Percentiles rank a stretch among this genome's conserved stretches.
These are phyloP conservation scores for Ceratotherium simum DNA, from an alignment of 2,113 vertebrate genomes.

Conservation along the genomic window DNA sequence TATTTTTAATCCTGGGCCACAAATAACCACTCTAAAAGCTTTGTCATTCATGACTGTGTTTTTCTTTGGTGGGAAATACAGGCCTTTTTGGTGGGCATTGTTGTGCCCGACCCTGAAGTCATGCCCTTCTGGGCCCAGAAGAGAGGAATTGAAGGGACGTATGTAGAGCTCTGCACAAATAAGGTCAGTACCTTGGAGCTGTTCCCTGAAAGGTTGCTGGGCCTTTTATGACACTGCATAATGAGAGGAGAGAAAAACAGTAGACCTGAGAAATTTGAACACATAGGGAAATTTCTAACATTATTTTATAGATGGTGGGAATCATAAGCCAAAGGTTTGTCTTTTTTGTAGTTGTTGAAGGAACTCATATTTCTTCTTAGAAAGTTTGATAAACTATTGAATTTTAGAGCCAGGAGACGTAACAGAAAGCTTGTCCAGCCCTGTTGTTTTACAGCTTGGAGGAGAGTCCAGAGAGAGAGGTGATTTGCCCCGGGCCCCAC, in stretches of 20 bases:
- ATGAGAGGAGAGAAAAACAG: not conserved
- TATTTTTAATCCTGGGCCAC: slow-evolving; percentile 51
- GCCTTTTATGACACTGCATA: not conserved
- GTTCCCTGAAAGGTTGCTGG: not conserved
- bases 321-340: not conserved
- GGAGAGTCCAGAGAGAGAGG: not conserved
- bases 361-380: not conserved
- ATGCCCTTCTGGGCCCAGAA: slow-evolving; percentile 97
- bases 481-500: not conserved
- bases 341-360: not conserved
- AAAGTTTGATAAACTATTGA: not conserved
- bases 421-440: not conserved
- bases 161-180: slow-evolving; percentile 93
- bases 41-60: slow-evolving; percentile 2
- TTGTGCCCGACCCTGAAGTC: slow-evolving; percentile 95
- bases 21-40: slow-evolving; percentile 31
- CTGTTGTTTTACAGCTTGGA: not conserved
- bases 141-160: slow-evolving; percentile 93
- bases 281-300: not conserved
- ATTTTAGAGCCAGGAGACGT: not conserved
- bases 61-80: slow-evolving; percentile 77
- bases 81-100: slow-evolving; percentile 97
- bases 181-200: slow-evolving; percentile 85
- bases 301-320: not conserved
- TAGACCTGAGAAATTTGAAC: not conserved